These are phyloP conservation scores for Leptodactylus fuscus DNA, from an alignment of 2,113 vertebrate species.

Conservation along the genomic window DNA sequence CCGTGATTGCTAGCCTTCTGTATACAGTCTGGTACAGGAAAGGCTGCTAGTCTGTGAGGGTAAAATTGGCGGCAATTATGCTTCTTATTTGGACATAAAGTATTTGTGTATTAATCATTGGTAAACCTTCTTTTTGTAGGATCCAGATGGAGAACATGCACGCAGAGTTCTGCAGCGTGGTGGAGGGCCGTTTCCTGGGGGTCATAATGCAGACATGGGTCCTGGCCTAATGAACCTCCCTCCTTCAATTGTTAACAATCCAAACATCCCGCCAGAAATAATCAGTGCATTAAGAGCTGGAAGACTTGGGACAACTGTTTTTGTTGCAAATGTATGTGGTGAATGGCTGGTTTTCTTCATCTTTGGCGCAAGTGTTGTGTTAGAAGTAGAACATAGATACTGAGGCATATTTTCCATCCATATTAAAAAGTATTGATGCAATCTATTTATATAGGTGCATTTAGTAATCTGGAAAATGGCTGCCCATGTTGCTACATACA, in stretches of 20 bases:
- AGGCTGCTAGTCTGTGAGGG: no score
- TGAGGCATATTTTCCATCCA: background rate
- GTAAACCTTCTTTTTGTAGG: slow-evolving; percentile 75
- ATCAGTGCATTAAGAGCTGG: slow-evolving; percentile 93
- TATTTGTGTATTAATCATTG: no score
- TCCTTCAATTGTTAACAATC: slow-evolving; percentile 94
- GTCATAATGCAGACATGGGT: slow-evolving; percentile 84
- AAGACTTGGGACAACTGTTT: slow-evolving; percentile 91
- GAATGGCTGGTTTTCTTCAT: slow-evolving; percentile 7
- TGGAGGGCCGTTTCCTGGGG: slow-evolving; percentile 82
- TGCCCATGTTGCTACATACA: no score
- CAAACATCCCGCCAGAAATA: slow-evolving; percentile 95
- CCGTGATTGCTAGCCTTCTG: no score
- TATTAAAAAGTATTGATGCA: no score
- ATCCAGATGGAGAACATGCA: slow-evolving; percentile 94
- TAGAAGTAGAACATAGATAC: background rate
- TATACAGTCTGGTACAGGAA: no score
- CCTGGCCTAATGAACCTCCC: slow-evolving; percentile 89
- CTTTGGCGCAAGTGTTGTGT: background rate
- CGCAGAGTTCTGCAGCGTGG: slow-evolving; percentile 87
- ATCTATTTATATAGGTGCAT: no score
- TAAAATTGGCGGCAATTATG: no score
- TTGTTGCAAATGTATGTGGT: slow-evolving; percentile 95
- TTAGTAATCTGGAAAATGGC: no score
- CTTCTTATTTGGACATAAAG: no score